Percentiles rank a stretch among this genome's conserved stretches.
Conservation (phyloP, 2,113 vertebrate genomes). For the Actenoides hombroni region DNA sequence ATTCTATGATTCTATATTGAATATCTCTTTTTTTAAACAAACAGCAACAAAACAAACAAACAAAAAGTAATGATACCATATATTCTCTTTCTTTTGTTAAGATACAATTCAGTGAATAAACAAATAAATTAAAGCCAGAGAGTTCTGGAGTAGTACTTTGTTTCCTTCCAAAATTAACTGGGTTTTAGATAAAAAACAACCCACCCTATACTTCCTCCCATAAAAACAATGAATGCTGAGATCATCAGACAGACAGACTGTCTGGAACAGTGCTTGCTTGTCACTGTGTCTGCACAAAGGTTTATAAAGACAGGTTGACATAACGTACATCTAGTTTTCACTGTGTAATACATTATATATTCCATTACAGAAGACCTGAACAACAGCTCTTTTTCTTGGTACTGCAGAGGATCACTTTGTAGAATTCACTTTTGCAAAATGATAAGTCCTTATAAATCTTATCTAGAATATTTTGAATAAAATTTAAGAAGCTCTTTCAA, state of each 20-base stretch:
- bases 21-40: neutral
- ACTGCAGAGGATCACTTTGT: neutral
- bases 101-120: neutral
- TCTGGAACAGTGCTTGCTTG: neutral
- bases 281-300: neutral
- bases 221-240: neutral
- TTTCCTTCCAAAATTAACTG: neutral
- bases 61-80: neutral
- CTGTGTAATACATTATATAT: neutral
- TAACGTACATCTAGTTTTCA: neutral
- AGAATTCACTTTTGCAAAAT: neutral
- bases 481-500: neutral
- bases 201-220: neutral
- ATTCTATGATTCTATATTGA: neutral
- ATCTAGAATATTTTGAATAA: neutral
- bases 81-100: neutral
- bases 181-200: neutral
- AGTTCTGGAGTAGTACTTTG: neutral
- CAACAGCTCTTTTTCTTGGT: neutral
- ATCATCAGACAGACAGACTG: neutral
- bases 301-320: neutral
- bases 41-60: no score
- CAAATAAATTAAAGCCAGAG: neutral
- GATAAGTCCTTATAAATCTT: neutral
- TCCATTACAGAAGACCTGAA: neutral